phyloP scores from a whole-genome alignment of 2,113 vertebrate genomes.

The Hyperopisus bebe region DNA sequence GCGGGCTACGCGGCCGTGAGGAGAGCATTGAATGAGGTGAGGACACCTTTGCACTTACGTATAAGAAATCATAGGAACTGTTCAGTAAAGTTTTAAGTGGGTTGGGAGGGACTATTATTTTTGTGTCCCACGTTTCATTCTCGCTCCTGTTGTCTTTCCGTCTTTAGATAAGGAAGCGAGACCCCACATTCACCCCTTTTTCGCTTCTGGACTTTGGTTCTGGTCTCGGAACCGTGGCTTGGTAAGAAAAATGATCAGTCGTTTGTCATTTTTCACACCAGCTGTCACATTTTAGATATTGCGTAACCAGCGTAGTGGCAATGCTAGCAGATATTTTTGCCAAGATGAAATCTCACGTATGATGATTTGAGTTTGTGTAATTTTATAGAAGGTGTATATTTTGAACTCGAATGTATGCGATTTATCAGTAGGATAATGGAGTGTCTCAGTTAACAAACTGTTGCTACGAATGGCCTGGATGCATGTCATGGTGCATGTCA shows the following conservation, averaged over 20 bases:
- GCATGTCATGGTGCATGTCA: neutral
- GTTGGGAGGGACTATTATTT: neutral
- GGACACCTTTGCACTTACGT: neutral
- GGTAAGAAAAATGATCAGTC: constrained; percentile 52
- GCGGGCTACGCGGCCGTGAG: constrained; percentile 73
- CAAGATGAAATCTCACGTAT: neutral
- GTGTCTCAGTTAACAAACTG: neutral
- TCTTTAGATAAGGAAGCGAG: constrained; percentile 67
- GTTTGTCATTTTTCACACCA: too few species aligned
- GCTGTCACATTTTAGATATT: neutral
- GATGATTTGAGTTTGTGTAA: neutral
- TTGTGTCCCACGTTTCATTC: neutral
- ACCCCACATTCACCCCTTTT: constrained; percentile 64
- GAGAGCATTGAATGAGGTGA: constrained; percentile 75
- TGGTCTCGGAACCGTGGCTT: constrained; percentile 69
- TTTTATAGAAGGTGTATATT: neutral
- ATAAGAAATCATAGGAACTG: neutral
- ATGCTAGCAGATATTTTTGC: neutral
- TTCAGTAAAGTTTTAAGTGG: neutral
- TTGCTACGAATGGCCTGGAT: neutral
- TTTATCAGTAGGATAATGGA: neutral
- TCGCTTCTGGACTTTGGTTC: constrained; percentile 82
- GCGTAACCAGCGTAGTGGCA: neutral
- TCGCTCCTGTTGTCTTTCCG: neutral
- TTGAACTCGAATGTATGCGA: neutral